These are phyloP conservation scores for Chlamydotis undulata DNA, from an alignment of 2,113 vertebrate genomes.

Conservation along the genomic window DNA sequence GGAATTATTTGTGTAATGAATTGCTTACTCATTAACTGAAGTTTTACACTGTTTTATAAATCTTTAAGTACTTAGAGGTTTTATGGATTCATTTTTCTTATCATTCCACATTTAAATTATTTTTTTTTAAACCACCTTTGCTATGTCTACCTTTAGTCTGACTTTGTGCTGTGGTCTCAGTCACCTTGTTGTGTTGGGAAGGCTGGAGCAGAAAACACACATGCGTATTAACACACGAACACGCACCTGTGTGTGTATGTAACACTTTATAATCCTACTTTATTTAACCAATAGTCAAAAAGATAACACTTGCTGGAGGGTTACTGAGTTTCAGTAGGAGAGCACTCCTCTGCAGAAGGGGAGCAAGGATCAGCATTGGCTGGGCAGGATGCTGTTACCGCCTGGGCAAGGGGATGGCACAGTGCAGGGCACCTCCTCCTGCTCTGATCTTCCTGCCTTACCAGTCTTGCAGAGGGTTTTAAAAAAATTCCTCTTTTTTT, in stretches of 20 bases:
- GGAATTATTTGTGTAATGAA: not conserved
- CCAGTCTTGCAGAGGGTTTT: rapidly evolving
- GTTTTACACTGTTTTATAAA: not conserved
- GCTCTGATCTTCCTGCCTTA: not conserved
- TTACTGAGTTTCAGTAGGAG: not conserved
- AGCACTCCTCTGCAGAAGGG: not conserved
- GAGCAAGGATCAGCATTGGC: not conserved
- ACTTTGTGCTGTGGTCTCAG: not conserved
- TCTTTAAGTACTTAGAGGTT: not conserved
- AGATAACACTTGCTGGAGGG: not conserved
- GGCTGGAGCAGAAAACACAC: not conserved
- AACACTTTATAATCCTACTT: not conserved
- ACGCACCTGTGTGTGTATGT: too few relatives aligned
- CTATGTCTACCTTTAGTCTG: not conserved
- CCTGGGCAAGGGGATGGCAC: not conserved
- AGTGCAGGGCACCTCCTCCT: not conserved
- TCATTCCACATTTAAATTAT: not conserved
- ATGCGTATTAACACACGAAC: not conserved
- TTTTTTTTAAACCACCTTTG: not conserved
- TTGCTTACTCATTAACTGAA: constrained; percentile 2
- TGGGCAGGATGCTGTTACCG: not conserved
- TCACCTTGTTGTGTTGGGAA: not conserved
- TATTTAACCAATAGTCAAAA: not conserved
- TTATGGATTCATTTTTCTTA: not conserved
- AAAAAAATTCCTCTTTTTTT: not conserved